Percentiles rank a stretch among this genome's conserved stretches.
Evolutionary conservation across 2,797 vertebrate genomes (phyloP).

Genomic region (Pristis pectinata): DNA sequence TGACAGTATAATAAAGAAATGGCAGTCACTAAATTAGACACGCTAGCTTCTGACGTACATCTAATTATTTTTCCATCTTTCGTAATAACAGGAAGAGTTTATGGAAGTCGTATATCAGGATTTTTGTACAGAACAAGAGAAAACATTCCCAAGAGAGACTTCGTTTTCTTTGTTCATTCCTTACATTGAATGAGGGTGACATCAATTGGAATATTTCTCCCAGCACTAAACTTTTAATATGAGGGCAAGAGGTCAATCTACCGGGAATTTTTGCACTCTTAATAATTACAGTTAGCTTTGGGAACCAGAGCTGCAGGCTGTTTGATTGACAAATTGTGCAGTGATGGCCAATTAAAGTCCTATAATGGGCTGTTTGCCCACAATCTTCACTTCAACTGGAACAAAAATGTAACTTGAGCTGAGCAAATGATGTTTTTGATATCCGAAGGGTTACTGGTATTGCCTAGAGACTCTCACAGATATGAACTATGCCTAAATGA

Average conservation of each 20-base stretch:
- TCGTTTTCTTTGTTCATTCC: background rate
- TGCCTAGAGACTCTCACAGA: background rate
- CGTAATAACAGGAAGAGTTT: constrained; percentile 20
- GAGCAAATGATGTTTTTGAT: background rate
- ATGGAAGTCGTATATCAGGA: constrained; percentile 29
- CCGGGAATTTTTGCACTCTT: background rate
- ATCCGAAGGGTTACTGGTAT: background rate
- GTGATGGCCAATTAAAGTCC: background rate
- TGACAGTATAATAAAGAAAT: constrained; percentile 26
- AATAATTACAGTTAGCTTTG: background rate
- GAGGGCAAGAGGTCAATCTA: background rate
- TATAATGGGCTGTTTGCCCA: background rate
- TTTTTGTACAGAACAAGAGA: constrained; percentile 7
- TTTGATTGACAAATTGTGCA: background rate
- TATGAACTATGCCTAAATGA: background rate
- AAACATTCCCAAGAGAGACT: background rate
- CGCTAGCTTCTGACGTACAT: background rate
- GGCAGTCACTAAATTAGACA: constrained; percentile 18
- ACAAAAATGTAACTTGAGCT: background rate
- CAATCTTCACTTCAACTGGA: background rate
- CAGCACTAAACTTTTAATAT: background rate
- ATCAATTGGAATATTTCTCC: background rate
- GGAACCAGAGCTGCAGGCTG: background rate
- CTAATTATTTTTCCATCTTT: constrained; percentile 10
- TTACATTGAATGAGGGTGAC: background rate